These are phyloP conservation scores for Hydrotaea cyrtoneurina DNA, from an alignment of 2,888 invertebrate species.

Conservation along the genomic window DNA sequence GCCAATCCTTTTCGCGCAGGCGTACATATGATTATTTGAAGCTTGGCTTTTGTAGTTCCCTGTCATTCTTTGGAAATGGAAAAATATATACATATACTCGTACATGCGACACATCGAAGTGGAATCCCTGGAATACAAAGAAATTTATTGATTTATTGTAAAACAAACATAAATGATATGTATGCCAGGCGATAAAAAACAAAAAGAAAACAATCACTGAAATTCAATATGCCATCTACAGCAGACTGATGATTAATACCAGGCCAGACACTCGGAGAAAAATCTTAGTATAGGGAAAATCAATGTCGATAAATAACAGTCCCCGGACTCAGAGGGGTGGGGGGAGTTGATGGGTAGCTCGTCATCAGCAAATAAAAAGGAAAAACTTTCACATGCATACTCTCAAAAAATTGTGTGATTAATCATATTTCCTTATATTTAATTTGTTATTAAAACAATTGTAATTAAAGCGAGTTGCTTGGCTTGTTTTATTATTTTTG, in stretches of 20 bases:
- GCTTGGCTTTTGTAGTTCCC: neutral
- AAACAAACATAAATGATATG: slow-evolving; percentile 31
- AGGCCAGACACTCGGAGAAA: neutral
- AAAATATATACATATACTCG: slow-evolving; percentile 23
- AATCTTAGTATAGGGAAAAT: too few relatives aligned
- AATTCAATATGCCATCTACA: slow-evolving; percentile 34
- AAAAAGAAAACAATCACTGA: slow-evolving; percentile 9
- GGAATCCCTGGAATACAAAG: neutral
- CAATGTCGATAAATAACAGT: too few relatives aligned
- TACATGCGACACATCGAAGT: neutral
- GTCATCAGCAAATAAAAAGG: neutral
- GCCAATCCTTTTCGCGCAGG: slow-evolving; percentile 67
- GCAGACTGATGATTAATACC: slow-evolving; percentile 39
- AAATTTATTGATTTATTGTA: slow-evolving; percentile 36
- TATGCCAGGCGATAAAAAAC: neutral
- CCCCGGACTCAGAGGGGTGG: too few relatives aligned
- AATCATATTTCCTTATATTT: slow-evolving; percentile 15
- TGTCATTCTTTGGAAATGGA: slow-evolving; percentile 15
- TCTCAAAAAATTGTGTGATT: neutral
- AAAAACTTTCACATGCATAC: slow-evolving; percentile 15
- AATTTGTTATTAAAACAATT: slow-evolving; percentile 27
- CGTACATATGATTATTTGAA: slow-evolving; percentile 53
- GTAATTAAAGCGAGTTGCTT: neutral
- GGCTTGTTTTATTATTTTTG: neutral
- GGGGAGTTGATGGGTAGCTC: neutral